phyloP scores from a whole-genome alignment of 2,113 vertebrate species.

The Nycticorax nycticorax region DNA sequence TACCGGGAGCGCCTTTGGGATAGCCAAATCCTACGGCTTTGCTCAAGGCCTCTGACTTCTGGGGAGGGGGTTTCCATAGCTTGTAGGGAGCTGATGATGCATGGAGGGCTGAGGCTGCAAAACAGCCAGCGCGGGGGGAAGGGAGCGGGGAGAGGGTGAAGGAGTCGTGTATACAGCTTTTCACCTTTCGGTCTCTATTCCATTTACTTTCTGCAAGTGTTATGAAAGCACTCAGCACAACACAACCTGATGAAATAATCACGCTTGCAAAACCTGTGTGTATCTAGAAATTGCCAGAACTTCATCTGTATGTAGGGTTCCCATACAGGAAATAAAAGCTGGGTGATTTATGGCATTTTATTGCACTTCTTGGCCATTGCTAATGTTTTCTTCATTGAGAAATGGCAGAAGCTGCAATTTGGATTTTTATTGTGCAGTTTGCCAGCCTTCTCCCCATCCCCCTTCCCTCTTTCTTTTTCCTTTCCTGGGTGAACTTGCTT shows the following conservation, averaged over 20 bases:
- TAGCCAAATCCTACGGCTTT: slow-evolving; percentile 45
- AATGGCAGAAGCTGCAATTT: slow-evolving; percentile 71
- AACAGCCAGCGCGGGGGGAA: not conserved
- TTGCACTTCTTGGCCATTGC: slow-evolving; percentile 66
- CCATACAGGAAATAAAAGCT: slow-evolving; percentile 61
- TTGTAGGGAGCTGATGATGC: slow-evolving; percentile 53
- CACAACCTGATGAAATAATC: slow-evolving; percentile 48
- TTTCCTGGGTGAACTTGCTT: slow-evolving; percentile 70
- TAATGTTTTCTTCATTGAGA: slow-evolving; percentile 76
- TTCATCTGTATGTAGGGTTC: slow-evolving; percentile 25
- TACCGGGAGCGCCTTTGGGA: slow-evolving; percentile 19
- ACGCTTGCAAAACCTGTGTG: slow-evolving; percentile 36
- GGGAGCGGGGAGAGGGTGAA: not conserved
- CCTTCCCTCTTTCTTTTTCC: slow-evolving; percentile 19
- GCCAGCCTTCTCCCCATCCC: not conserved
- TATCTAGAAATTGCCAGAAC: slow-evolving; percentile 36
- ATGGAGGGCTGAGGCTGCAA: slow-evolving; percentile 62
- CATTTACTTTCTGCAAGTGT: not conserved
- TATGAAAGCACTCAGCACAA: slow-evolving; percentile 19
- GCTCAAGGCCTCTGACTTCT: slow-evolving; percentile 30
- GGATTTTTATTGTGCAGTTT: slow-evolving; percentile 70
- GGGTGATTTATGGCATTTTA: slow-evolving; percentile 71
- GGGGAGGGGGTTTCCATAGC: slow-evolving; percentile 55
- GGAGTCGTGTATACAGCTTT: not conserved
- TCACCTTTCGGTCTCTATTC: slow-evolving; percentile 18